phyloP scores from a whole-genome alignment of 2,113 vertebrate species.

The Eulemur rufifrons region DNA sequence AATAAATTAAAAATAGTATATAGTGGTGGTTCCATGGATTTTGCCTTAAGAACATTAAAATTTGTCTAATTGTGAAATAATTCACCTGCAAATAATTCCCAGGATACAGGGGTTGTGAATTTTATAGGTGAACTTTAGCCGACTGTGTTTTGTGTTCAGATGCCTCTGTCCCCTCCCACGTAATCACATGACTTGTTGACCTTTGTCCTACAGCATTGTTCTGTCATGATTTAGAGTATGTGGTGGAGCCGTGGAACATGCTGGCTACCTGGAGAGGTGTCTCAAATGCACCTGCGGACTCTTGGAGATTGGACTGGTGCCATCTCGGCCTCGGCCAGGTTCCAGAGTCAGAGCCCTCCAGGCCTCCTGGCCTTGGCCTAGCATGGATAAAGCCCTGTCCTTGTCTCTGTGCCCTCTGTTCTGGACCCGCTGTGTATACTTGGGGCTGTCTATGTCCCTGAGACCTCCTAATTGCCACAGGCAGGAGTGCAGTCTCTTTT shows the following conservation, averaged over 20 bases:
- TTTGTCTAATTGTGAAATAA: not conserved
- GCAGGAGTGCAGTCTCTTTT: not conserved
- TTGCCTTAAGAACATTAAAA: not conserved
- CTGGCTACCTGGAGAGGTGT: not conserved
- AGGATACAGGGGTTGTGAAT: not conserved
- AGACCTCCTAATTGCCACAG: not conserved
- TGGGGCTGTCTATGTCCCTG: not conserved
- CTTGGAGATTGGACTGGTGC: not conserved
- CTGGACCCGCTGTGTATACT: not conserved
- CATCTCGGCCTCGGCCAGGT: not conserved
- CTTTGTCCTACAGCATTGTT: rapidly evolving
- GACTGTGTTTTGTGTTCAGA: not conserved
- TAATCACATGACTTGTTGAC: not conserved
- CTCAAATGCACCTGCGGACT: rapidly evolving
- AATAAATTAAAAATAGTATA: not conserved
- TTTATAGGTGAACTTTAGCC: not conserved
- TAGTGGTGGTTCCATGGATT: not conserved
- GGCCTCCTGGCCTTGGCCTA: not conserved
- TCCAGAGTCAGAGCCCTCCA: not conserved
- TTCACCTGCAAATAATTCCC: not conserved
- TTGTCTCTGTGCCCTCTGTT: not conserved
- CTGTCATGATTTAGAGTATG: not conserved
- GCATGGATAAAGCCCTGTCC: not conserved
- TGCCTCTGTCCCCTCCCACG: not conserved
- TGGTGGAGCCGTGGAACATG: rapidly evolving